These are phyloP conservation scores for Hyles euphorbiae DNA, from an alignment of 1,140 invertebrate genomes.

Conservation along the genomic window DNA sequence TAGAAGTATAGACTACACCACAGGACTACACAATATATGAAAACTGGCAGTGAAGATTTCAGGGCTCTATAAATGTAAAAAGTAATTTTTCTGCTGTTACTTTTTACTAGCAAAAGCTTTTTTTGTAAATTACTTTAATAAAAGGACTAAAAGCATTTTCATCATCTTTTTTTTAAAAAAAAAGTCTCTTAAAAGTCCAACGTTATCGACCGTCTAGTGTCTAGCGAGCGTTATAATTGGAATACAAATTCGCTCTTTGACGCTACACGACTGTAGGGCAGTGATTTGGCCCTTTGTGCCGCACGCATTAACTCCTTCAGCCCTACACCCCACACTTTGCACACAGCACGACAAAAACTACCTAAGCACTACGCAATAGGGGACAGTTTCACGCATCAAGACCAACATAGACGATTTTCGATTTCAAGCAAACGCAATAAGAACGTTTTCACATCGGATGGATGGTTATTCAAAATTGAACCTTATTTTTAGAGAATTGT, in stretches of 20 bases:
- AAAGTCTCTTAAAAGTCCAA: constrained; percentile 12
- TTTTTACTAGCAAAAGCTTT: too few relatives aligned
- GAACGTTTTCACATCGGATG: constrained; percentile 39
- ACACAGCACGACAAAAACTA: constrained; percentile 23
- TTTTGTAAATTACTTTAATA: too few relatives aligned
- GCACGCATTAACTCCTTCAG: constrained; percentile 71
- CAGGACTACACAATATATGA: too few relatives aligned
- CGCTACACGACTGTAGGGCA: constrained; percentile 46
- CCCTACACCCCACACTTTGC: constrained; percentile 43
- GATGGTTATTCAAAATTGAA: background rate
- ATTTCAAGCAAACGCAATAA: constrained; percentile 54
- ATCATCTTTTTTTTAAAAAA: background rate
- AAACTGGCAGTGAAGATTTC: background rate
- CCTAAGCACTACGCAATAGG: constrained; percentile 30
- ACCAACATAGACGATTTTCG: constrained; percentile 49
- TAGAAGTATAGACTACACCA: too few relatives aligned
- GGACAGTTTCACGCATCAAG: constrained; percentile 20
- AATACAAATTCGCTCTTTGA: constrained; percentile 73
- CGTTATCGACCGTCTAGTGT: constrained; percentile 54
- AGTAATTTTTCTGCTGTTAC: background rate
- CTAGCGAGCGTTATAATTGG: constrained; percentile 66
- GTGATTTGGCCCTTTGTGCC: constrained; percentile 72
- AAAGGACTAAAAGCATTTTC: too few relatives aligned
- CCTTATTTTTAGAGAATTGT: constrained; percentile 3
- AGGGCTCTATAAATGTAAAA: background rate